Base-by-base conservation (phyloP, 1,140 invertebrate species). In the Drosophila funebris region DNA sequence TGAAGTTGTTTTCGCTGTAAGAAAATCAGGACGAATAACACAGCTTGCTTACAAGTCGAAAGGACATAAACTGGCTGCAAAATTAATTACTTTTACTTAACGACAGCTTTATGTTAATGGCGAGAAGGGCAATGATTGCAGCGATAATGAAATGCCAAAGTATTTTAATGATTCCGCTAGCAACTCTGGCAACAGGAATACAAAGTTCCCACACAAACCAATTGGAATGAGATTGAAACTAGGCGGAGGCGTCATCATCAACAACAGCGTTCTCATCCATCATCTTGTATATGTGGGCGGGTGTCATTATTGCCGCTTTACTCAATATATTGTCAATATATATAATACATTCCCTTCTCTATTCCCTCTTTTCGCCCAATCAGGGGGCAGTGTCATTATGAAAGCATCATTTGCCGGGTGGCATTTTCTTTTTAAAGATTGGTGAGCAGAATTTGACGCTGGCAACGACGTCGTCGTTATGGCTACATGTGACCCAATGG, bases 21-120 rank as follows among this genome's bases (percentile, higher is more conserved):
- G 14, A 33, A 53, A 67, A 36, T 57, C 39, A 20, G 14, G 9
- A 18, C 8, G 43, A 2, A 29, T 13, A 44, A 43, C 50, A 36
- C 9, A 27, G 41, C 14, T 36, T 36, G 53, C 50, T 36, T 27
- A 41, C 22, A 54, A 61, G 18, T 52, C 11, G 36, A 41, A 44
- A 44, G 29, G 18, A 27, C 60, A 62, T 52, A 53, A 63, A 63
- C 22, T 33, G 57, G 11, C 31, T 39, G 37, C 46, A 63, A 44
- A 72, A 66, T 72, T 72, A 72, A 72, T 72, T 72, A 72, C 69
- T 72, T 64, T 58, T 58, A 58, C 27, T 72, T 72, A 72, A 67
- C 53, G 62, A 66, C 44, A 58, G 69, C 36, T 58, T 58, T 67
- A 72, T 56, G 60, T 71, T 71, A 64, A 64, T 71, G 60, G 22